phyloP scores from a whole-genome alignment of 2,113 vertebrate genomes.

The Anser cygnoides region DNA sequence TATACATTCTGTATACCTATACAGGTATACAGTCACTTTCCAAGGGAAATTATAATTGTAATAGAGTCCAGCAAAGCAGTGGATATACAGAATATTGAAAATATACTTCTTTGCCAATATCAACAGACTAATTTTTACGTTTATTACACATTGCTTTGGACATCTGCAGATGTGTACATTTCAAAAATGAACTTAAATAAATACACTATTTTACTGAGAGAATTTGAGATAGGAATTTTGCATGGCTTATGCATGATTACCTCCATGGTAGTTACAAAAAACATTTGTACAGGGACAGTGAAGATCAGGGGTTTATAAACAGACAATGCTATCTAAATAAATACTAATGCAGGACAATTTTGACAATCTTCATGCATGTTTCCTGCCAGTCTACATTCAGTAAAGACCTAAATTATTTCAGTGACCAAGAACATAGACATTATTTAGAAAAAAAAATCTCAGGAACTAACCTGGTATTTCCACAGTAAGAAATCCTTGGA shows the following conservation, averaged over 20 bases:
- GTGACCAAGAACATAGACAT: background rate
- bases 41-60: background rate
- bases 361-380: background rate
- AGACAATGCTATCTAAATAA: background rate
- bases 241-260: background rate
- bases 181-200: background rate
- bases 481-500: background rate
- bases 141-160: background rate
- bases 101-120: background rate
- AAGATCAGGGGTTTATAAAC: background rate
- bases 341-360: background rate
- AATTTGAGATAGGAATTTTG: background rate
- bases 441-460: background rate
- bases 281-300: background rate
- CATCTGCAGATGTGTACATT: background rate
- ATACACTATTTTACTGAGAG: background rate
- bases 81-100: background rate
- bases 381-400: background rate
- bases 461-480: background rate
- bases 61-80: background rate
- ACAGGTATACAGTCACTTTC: background rate
- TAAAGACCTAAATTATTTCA: background rate
- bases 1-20: background rate
- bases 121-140: background rate
- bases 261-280: background rate